Base-by-base conservation (phyloP, 2,113 vertebrate species). In the Ictidomys tridecemlineatus region DNA sequence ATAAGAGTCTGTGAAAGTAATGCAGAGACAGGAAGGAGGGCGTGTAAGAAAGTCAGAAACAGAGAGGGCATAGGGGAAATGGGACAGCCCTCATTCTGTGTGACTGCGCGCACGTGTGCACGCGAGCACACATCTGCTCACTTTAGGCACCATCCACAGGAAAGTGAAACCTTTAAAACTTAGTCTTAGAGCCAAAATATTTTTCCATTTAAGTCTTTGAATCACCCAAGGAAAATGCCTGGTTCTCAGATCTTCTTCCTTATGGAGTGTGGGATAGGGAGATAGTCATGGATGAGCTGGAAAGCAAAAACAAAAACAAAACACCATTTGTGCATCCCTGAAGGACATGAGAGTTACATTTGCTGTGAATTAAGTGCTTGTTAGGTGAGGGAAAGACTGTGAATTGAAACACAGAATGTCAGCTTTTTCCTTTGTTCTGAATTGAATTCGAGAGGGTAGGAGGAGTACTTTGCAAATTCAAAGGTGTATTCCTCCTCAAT, bases 391-490 rank as follows among this genome's bases (percentile, higher is more conserved):
- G 30, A 76, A 18, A 37, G n/a, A 63, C 34, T 37, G 20, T 28
- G n/a, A 82, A 34, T 0, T 73, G 34, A 72, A 90, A 94, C 78
- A 16, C 61, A 58, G 45, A 83, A 78, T 37, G 53, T 37, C 85
- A 93, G 20, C 63, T 45, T 87, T 65, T 97, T 74, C 17, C 39
- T 95, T 82, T 73, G 69, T 67, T 61, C 63, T 76, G 28, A 65
- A 16, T 26, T 78, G 61, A 97, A 37, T 77, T 78, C 24, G 28
- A 86, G 28, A 26, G 32, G 14, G 2, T 17, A 74, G 18, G 8
- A 76, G 39, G 28, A 86, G 42, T 63, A 45, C 17, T 69, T 82
- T 74, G 45, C 56, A 67, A 84, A 37, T 51, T 53, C 8, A 42
- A 61, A 94, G 13, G 0, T 63, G 13, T 85, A 14, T 69, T 79